Conservation (phyloP, 2,113 vertebrate species). For the Delphinus delphis region DNA sequence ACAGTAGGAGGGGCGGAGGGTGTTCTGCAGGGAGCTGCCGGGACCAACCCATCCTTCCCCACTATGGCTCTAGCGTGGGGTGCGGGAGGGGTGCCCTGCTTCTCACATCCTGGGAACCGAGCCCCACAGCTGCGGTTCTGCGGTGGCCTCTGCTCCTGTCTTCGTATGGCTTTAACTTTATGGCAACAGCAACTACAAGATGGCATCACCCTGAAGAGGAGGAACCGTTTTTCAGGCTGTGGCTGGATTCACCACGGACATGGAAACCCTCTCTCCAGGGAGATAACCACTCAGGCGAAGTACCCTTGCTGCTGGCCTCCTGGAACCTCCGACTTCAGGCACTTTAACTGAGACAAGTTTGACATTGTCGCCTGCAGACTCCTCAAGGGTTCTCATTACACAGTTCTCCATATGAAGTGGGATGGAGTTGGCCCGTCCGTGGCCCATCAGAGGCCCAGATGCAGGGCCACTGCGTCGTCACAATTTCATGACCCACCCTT, state of each 20-base stretch:
- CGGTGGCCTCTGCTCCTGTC: too few relatives aligned
- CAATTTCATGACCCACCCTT: not conserved
- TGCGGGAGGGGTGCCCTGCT: too few relatives aligned
- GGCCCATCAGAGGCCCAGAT: accelerated
- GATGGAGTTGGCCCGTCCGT: accelerated
- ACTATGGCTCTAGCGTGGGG: accelerated
- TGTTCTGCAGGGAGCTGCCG: not conserved
- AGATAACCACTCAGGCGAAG: accelerated
- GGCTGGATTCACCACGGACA: accelerated
- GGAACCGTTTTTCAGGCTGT: accelerated
- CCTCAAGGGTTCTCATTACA: accelerated
- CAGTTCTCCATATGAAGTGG: accelerated
- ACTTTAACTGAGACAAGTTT: not conserved
- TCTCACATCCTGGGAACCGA: not conserved
- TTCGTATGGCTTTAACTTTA: not conserved
- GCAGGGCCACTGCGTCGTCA: accelerated
- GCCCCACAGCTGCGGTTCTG: accelerated
- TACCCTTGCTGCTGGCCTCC: accelerated
- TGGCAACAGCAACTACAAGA: accelerated
- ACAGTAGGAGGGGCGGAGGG: accelerated
- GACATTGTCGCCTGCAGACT: accelerated
- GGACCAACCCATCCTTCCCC: accelerated
- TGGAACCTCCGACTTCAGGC: not conserved
- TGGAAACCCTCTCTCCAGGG: accelerated
- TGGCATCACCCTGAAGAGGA: accelerated